Evolutionary conservation across 2,113 vertebrate species (phyloP), one percentile per base, ranked within the genome.

Genomic region (Syngnathus floridae): DNA sequence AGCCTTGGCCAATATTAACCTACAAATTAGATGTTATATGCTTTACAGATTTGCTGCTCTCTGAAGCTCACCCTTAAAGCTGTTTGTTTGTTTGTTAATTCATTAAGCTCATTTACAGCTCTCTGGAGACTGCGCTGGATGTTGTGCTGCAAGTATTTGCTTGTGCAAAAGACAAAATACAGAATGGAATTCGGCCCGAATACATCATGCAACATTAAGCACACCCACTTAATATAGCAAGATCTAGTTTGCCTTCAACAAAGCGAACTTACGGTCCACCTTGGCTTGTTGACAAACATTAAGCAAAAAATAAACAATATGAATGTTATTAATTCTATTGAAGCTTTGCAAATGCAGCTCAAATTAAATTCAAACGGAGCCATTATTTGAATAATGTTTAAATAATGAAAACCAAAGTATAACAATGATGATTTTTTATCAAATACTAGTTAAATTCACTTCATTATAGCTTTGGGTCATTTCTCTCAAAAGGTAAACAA

Each of bases 61-160:
- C 73, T 54, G 62, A 77, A 21, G 64, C 66, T 82, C 54, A 51
- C 64, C 74, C 69, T 64, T 62, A 76, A 74, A 83, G 73, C 70
- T 5, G 40, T 76, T 74, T 83, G 66, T 74, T 86, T 84, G 80
- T 87, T 85, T 86, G 71, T 82, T 7, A 7, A 46, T 51, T 88
- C 76, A 72, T 83, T 84, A 82, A 82, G 76, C 74, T 84, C 71
- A 86, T 87, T 86, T 83, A 82, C 70, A 75, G 76, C 71, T 86
- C 84, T 76, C 84, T 38, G 49, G 85, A 77, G 84, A 82, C 65
- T 9, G 35, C 73, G 65, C 70, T 49, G 48, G 76, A 57, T 70
- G 71, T 71, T 73, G 78, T 74, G 52, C 54, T 73, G 71, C 72
- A 71, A 66, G 41, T 67, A 65, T 73, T 76, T 76, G 65, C 77